Evolutionary conservation across 2,888 invertebrate species (phyloP).

Genomic region (Eurytoma adleriae): DNA sequence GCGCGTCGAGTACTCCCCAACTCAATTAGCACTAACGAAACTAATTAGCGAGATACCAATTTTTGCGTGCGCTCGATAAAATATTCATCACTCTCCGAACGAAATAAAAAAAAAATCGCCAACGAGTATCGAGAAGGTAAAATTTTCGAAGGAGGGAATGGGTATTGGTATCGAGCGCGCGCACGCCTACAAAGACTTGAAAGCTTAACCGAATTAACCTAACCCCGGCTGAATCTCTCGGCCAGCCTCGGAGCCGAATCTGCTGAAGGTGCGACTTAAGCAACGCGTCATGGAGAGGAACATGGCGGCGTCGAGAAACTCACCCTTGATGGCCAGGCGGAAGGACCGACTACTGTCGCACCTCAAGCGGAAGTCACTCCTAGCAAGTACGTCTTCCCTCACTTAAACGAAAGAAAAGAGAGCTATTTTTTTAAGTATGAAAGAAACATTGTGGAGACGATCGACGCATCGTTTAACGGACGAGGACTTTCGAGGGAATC

Average conservation of each 20-base stretch:
- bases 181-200: neutral
- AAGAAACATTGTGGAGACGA: conserved; percentile 28
- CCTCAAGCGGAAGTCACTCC: conserved; percentile 84
- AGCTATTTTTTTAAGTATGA: neutral
- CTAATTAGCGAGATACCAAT: neutral
- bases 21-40: too few relatives aligned
- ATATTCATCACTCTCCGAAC: neutral
- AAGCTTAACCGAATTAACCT: conserved; percentile 60
- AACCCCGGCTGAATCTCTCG: conserved; percentile 74
- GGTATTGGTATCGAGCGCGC: too few relatives aligned
- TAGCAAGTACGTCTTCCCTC: conserved; percentile 78
- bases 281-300: conserved; percentile 95
- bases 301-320: conserved; percentile 82
- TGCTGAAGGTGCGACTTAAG: conserved; percentile 94
- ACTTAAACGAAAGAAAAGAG: conserved; percentile 27
- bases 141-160: too few relatives aligned
- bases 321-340: conserved; percentile 90
- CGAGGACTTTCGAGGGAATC: conserved; percentile 42
- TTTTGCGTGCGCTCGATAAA: too few relatives aligned
- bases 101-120: neutral
- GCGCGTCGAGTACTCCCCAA: too few relatives aligned
- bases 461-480: conserved; percentile 31
- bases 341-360: conserved; percentile 86
- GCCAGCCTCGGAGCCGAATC: conserved; percentile 97
- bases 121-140: too few relatives aligned